Conservation (phyloP, 2,797 vertebrate species). For the Coluber constrictor region DNA sequence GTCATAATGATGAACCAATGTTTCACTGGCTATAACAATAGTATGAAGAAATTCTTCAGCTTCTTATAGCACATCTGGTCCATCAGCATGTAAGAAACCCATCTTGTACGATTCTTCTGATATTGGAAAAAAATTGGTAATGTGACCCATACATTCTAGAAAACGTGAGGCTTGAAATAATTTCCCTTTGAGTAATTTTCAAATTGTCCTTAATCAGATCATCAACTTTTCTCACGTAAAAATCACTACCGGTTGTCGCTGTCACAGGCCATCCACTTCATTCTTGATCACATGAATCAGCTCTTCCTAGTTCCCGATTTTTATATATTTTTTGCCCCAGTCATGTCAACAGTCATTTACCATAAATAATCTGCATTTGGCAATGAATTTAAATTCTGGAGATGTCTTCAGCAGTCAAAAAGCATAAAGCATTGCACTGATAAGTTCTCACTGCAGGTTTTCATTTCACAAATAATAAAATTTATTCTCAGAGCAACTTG, state of each 20-base stretch:
- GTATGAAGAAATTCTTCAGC: neutral
- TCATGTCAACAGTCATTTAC: neutral
- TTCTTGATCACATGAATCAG: neutral
- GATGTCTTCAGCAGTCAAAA: neutral
- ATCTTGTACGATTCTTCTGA: neutral
- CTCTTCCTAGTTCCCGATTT: neutral
- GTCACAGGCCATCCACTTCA: neutral
- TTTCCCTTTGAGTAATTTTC: neutral
- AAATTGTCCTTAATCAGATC: neutral
- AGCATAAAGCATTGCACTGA: neutral
- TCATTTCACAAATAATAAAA: neutral
- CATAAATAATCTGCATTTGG: neutral
- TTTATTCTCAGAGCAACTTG: neutral
- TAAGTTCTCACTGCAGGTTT: neutral
- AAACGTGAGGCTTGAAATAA: neutral
- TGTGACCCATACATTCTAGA: neutral
- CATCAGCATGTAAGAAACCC: neutral
- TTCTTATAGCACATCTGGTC: neutral
- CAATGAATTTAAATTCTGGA: neutral
- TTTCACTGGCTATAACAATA: neutral
- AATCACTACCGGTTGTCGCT: neutral
- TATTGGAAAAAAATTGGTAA: neutral
- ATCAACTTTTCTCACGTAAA: neutral
- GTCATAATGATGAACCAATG: neutral
- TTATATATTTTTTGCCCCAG: neutral